phyloP scores from a whole-genome alignment of 2,888 invertebrate species.

The Sycophila texana region DNA sequence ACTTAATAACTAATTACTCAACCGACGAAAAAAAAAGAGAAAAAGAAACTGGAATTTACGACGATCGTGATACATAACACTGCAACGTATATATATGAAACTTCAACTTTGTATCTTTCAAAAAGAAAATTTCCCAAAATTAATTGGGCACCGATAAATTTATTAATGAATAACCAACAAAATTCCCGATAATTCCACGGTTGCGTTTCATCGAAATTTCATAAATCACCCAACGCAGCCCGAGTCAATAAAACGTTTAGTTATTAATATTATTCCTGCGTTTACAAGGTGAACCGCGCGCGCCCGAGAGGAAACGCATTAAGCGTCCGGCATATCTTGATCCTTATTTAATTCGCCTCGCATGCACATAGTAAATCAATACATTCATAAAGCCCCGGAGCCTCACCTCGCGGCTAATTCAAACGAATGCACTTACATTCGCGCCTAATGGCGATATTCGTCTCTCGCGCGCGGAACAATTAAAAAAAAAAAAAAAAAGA shows the following conservation, averaged over 20 bases:
- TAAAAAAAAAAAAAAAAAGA: background rate
- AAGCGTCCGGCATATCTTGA: background rate
- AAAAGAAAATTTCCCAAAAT: no score
- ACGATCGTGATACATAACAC: no score
- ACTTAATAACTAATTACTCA: no score
- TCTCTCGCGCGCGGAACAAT: background rate
- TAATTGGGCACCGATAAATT: no score
- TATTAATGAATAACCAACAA: no score
- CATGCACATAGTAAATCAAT: slow-evolving; percentile 4
- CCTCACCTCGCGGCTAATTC: background rate
- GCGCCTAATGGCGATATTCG: background rate
- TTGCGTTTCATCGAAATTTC: background rate
- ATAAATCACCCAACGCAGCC: background rate
- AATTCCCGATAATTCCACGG: background rate
- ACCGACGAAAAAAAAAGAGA: no score
- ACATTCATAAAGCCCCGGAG: background rate
- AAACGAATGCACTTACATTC: background rate
- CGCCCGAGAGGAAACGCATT: slow-evolving; percentile 3
- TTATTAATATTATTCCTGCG: slow-evolving; percentile 4
- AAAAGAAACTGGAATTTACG: no score
- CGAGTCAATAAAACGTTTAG: slow-evolving; percentile 20
- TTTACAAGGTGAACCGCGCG: slow-evolving; percentile 5
- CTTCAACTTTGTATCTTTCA: no score
- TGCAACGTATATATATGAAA: no score
- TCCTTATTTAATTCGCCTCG: background rate